phyloP scores from a whole-genome alignment of 2,888 invertebrate species.

The Endotricha flammealis region DNA sequence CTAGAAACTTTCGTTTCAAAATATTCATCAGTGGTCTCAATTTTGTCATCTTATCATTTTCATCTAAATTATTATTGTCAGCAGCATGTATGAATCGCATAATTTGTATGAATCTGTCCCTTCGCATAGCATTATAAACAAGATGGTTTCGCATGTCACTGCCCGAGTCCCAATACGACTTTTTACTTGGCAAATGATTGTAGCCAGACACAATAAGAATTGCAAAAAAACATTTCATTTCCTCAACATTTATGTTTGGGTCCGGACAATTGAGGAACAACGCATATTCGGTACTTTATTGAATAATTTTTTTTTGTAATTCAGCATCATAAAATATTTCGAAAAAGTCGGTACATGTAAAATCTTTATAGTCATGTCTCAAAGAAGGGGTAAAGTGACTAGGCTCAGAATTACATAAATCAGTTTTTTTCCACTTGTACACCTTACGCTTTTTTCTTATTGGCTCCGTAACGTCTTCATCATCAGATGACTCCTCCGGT shows the following conservation, averaged over 20 bases:
- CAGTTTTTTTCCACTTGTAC: no score
- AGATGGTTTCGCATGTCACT: slow-evolving; percentile 7
- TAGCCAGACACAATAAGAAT: slow-evolving; percentile 9
- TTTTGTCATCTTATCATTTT: slow-evolving; percentile 12
- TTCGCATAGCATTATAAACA: slow-evolving; percentile 8
- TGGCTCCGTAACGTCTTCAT: no score
- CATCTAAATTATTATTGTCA: slow-evolving; percentile 8
- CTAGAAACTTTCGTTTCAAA: slow-evolving; percentile 9
- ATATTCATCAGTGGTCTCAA: slow-evolving; percentile 9
- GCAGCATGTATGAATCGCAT: slow-evolving; percentile 7
- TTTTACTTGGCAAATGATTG: slow-evolving; percentile 1
- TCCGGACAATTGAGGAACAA: slow-evolving; percentile 4
- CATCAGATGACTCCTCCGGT: no score
- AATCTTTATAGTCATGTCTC: no score
- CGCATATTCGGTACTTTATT: neutral
- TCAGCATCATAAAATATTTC: no score
- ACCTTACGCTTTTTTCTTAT: no score
- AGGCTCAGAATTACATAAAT: no score
- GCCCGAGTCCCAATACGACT: slow-evolving; percentile 5
- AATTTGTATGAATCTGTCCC: slow-evolving; percentile 7
- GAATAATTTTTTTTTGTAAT: no score
- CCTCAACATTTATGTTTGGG: slow-evolving; percentile 8
- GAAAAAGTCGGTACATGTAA: no score
- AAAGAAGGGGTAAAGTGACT: no score
- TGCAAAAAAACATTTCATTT: slow-evolving; percentile 8